Evolutionary conservation across 2,797 vertebrate genomes (phyloP), one percentile per base, ranked within the genome.

Genomic region (Sebastes matsubarae): DNA sequence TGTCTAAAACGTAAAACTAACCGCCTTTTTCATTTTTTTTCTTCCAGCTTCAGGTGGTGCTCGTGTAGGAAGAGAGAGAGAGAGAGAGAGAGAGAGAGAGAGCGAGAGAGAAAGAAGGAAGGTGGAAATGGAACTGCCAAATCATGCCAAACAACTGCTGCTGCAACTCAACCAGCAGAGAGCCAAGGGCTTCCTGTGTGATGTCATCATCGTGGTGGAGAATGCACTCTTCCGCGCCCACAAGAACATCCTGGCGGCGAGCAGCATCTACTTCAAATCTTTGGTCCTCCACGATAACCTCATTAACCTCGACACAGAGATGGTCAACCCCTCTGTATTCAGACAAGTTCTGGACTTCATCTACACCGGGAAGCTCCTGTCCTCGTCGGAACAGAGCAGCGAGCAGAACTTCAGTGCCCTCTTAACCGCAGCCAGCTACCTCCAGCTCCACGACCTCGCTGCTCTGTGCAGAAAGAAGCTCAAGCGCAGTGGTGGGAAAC

Each of bases 91-190:
- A 73, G 63, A 13, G 65, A 18, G 60, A 22, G 80, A 46, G 32
- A 22, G 68, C 94, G 89, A 95, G 3, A 52, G 74, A 75, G 89
- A 92, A 84, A 74, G 91, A 93, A 82, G 91, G 83, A 92, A 96
- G 96, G 96, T 97, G 95, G 97, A 98, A 95, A 99, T 99, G 98
- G 98, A 99, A 97, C 96, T 99, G 96, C 97, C 98, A 97, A 99
- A 98, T 97, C 98, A 99, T 96, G 98, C 98, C 90, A 99, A 98
- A 96, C 98, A 99, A 96, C 96, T 99, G 96, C 96, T 99, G 96
- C 96, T 98, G 94, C 98, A 99, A 97, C 97, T 99, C 92, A 99
- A 99, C 95, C 98, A 99, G 95, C 98, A 99, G 96, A 96, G 98
- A 95, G 97, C 97, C 94, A 99, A 99, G 94, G 98, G 98, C 92